phyloP scores from a whole-genome alignment of 2,113 vertebrate genomes.

The Ibidorhyncha struthersii region DNA sequence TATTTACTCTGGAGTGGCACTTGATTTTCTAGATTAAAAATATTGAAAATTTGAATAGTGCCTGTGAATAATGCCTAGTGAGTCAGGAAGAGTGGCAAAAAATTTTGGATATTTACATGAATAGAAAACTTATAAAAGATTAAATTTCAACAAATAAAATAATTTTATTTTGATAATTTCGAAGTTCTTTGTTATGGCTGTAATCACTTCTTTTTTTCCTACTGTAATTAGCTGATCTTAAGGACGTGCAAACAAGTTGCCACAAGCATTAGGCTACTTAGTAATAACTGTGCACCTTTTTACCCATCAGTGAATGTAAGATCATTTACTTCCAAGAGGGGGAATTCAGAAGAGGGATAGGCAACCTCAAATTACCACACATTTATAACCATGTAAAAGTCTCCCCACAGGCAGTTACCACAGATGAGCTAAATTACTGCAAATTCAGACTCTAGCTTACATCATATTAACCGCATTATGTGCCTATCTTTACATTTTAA shows the following conservation, averaged over 20 bases:
- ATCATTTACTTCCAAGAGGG: slow-evolving; percentile 61
- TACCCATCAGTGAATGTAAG: slow-evolving; percentile 49
- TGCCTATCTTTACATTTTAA: slow-evolving; percentile 36
- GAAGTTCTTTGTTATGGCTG: slow-evolving; percentile 18
- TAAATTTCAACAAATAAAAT: slow-evolving; percentile 20
- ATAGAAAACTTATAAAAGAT: background rate
- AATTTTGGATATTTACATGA: background rate
- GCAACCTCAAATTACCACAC: slow-evolving; percentile 70
- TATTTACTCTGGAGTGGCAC: background rate
- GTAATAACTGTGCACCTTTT: slow-evolving; percentile 38
- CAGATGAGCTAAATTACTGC: slow-evolving; percentile 59
- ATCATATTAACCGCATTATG: slow-evolving; percentile 11
- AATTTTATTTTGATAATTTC: slow-evolving; percentile 16
- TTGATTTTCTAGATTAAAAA: background rate
- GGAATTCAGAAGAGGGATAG: slow-evolving; percentile 69
- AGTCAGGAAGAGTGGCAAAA: background rate
- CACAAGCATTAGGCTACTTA: slow-evolving; percentile 52
- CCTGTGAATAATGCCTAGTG: background rate
- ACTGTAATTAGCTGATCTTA: slow-evolving; percentile 35
- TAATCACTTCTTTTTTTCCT: background rate
- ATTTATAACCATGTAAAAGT: slow-evolving; percentile 53
- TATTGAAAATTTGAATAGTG: background rate
- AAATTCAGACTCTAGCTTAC: slow-evolving; percentile 41
- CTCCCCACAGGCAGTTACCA: slow-evolving; percentile 65
- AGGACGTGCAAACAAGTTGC: slow-evolving; percentile 45